A percentile compares a stretch with the other conserved stretches of the same genome.
phyloP scores from a whole-genome alignment of 2,797 vertebrate species.

The Leptoclinus maculatus region DNA sequence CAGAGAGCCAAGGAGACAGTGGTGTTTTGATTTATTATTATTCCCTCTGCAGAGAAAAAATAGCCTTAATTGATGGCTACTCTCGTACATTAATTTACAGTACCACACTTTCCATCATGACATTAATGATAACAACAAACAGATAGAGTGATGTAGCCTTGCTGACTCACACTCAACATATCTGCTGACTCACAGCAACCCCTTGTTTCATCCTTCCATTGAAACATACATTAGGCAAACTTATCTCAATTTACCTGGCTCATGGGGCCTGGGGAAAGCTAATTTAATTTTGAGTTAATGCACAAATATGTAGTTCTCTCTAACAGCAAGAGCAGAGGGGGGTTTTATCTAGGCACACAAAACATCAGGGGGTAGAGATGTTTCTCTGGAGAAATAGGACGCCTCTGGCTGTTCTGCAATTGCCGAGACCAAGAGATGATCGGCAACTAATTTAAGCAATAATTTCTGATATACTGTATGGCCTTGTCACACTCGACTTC shows the following conservation, averaged over 20 bases:
- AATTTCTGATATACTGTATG: slow-evolving; percentile 11
- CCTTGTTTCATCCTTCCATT: slow-evolving; percentile 35
- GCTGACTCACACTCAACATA: slow-evolving; percentile 57
- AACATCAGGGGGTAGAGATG: slow-evolving; percentile 34
- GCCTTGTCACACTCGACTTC: slow-evolving; percentile 13
- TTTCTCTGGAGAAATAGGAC: slow-evolving; percentile 21
- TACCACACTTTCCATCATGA: slow-evolving; percentile 49
- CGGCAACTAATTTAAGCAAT: slow-evolving; percentile 37
- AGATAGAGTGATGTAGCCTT: slow-evolving; percentile 43
- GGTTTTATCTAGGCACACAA: slow-evolving; percentile 34
- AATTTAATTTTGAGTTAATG: slow-evolving; percentile 35
- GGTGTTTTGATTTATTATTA: slow-evolving; percentile 55
- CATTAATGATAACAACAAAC: slow-evolving; percentile 56
- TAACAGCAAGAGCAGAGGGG: slow-evolving; percentile 2
- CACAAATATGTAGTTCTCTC: slow-evolving; percentile 14
- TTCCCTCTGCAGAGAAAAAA: slow-evolving; percentile 39
- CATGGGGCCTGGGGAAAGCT: background rate
- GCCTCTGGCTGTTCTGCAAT: slow-evolving; percentile 21
- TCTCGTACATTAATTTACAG: slow-evolving; percentile 50
- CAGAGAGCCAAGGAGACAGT: slow-evolving; percentile 38
- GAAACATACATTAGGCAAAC: slow-evolving; percentile 38
- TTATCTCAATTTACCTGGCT: slow-evolving; percentile 46
- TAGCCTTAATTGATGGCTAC: slow-evolving; percentile 58
- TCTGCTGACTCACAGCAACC: slow-evolving; percentile 69
- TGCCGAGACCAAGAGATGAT: slow-evolving; percentile 16